Evolutionary conservation across 64 coral and sea anemone species (phyloP), one percentile per base, ranked within the genome.

Genomic region (Trachythela sp.): DNA sequence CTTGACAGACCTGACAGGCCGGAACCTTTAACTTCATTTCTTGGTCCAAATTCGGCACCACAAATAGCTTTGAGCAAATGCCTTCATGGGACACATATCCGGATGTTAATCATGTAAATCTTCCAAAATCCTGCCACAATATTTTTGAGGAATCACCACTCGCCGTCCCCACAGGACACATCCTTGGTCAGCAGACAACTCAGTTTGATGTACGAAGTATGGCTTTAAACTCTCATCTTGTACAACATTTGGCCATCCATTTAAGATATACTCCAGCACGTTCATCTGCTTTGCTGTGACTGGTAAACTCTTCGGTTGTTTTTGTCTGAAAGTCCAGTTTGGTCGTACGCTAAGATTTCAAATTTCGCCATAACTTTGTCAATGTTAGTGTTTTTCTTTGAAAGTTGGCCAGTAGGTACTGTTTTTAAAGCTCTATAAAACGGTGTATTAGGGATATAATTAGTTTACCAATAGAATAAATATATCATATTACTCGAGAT

Each of bases 31-130:
- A 24, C 51, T 86, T 27, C 8, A 86, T 86, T 34, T 86, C 45
- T 32, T 51, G 30, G 36, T 52, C 85, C 39, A 86, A 50, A 8
- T 50, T 50, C 8, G 43, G 85, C 85, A 86, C 48, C 85, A 86
- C n/a, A 86, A 86, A 54, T 86, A 86, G 4, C 48, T 86, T 27
- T 43, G 18, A 17, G 85, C 85, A 0, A 86, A 48, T 15, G 49
- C 26, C 33, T 86, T 86, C 85, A 86, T 86, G 9, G 42, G 1
- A 8, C 27, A 51, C 85, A 86, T 86, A 29, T 43, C 50, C 8
- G 85, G 85, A 86, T 86, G 51, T 29, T 56, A 20, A 51, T 86
- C 48, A 14, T 86, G 85, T n/a, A 86, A 48, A 31, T 86, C 49
- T 50, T 56, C n/a, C 1, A 86, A 15, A 29, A 86, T 24, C 51